Conservation (phyloP, 2,113 vertebrate species). For the Prietella phreatophila region DNA sequence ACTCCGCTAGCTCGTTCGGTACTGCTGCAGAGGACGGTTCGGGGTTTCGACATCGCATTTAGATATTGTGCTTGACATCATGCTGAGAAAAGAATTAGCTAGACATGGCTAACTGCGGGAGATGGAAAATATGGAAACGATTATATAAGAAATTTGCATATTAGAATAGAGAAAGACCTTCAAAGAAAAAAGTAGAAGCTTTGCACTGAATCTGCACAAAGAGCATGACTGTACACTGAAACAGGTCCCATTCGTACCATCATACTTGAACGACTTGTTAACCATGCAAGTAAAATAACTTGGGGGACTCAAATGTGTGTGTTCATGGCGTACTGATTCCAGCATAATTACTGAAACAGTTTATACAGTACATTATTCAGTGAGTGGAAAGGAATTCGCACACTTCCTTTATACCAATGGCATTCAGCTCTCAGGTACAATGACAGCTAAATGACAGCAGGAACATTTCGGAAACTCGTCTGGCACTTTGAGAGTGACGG, state of each 20-base stretch:
- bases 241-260: no score
- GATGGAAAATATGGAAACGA: not conserved
- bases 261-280: not conserved
- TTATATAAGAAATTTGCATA: constrained; percentile 27
- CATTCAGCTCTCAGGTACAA: constrained; percentile 30
- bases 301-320: constrained; percentile 41
- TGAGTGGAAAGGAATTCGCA: constrained; percentile 27
- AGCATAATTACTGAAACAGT: constrained; percentile 38
- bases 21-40: not conserved
- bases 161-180: constrained; percentile 33
- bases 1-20: constrained; percentile 16
- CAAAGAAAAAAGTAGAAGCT: constrained; percentile 56
- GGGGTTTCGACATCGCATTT: constrained; percentile 14
- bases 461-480: constrained; percentile 8
- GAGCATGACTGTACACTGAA: not conserved
- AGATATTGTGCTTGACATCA: not conserved
- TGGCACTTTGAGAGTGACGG: constrained; percentile 6
- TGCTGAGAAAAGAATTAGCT: constrained; percentile 28
- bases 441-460: constrained; percentile 12
- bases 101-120: constrained; percentile 20
- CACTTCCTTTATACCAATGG: constrained; percentile 11
- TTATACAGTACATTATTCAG: constrained; percentile 56
- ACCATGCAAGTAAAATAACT: constrained; percentile 28
- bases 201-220: constrained; percentile 39
- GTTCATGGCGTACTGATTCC: constrained; percentile 28